A percentile compares a stretch with the other conserved stretches of the same genome.
Conservation (phyloP, 2,888 invertebrate species). For the Furcula furcula region DNA sequence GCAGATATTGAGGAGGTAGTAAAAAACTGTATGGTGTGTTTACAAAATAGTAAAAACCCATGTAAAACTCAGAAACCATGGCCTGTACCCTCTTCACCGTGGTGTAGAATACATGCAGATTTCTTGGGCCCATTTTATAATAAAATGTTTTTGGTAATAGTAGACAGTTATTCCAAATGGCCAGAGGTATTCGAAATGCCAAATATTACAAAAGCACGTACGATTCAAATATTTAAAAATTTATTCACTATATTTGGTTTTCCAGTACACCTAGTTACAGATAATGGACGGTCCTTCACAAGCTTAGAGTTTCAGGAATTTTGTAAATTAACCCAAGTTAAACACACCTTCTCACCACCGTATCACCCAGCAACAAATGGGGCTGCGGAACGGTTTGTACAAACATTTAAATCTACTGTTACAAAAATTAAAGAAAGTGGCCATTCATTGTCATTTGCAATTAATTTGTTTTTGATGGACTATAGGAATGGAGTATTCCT, state of each 20-base stretch:
- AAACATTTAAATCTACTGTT: constrained; percentile 1
- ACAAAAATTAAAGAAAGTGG: constrained; percentile 5
- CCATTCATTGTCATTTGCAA: constrained; percentile 1
- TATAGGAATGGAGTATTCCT: constrained; percentile 12
- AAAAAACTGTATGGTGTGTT: not conserved
- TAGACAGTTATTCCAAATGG: constrained; percentile 1
- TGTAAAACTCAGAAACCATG: not conserved
- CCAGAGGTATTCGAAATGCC: constrained; percentile 3
- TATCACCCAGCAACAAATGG: constrained; percentile 6
- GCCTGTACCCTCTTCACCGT: not conserved
- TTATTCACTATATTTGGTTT: not conserved
- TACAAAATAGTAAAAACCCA: not conserved
- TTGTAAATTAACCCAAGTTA: not conserved
- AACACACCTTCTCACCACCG: not conserved
- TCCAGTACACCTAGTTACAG: not conserved
- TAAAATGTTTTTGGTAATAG: not conserved
- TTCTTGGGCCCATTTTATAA: constrained; percentile 1
- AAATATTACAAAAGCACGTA: not conserved
- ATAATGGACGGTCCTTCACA: not conserved
- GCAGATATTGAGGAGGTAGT: not conserved
- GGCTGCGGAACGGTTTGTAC: constrained; percentile 4
- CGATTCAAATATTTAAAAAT: not conserved
- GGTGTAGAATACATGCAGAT: constrained; percentile 5
- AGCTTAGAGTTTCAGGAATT: not conserved
- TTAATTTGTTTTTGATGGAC: constrained; percentile 13